phyloP scores from a whole-genome alignment of 1,140 invertebrate species.

The Tetranychus cinnabarinus region DNA sequence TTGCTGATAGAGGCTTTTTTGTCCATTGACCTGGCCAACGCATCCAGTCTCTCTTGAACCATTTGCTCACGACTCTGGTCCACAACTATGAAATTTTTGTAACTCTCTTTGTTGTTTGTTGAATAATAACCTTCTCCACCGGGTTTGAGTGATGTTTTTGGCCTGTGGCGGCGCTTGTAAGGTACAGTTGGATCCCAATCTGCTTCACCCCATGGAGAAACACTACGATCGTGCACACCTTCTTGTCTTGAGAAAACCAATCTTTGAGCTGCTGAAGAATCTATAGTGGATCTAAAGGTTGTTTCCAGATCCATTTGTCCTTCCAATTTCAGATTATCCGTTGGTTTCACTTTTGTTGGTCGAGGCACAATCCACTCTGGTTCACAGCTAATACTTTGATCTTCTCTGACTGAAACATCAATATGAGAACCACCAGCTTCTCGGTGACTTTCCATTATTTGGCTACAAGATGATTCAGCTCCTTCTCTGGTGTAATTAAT shows the following conservation, averaged over 20 bases:
- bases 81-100: constrained; percentile 2
- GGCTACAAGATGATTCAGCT: background rate
- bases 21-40: too few relatives aligned
- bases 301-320: background rate
- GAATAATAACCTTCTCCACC: background rate
- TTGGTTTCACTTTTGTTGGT: background rate
- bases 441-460: background rate
- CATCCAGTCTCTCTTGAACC: background rate
- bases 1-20: too few relatives aligned
- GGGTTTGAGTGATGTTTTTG: constrained; percentile 1
- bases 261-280: background rate
- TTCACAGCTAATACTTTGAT: background rate
- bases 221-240: background rate
- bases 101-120: background rate
- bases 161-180: background rate
- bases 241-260: background rate
- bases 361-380: background rate
- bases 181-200: background rate
- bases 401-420: background rate
- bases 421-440: background rate
- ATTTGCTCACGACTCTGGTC: background rate
- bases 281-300: background rate
- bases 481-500: background rate
- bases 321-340: background rate
- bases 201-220: background rate